Conservation (phyloP, 1,140 invertebrate species). For the Steinernema khuongi region DNA sequence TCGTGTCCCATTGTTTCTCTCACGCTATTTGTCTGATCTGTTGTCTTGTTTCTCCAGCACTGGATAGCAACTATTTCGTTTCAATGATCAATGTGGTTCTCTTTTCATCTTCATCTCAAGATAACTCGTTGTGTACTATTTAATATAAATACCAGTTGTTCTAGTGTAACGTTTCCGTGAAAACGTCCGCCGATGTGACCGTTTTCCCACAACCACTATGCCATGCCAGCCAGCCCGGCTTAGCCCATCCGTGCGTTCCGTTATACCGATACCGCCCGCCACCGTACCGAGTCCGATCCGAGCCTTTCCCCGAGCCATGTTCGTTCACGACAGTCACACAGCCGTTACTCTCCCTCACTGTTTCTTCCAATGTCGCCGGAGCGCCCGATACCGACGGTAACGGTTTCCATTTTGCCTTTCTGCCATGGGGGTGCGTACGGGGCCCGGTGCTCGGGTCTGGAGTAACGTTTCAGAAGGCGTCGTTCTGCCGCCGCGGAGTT, state of each 20-base stretch:
- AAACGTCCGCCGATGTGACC: neutral
- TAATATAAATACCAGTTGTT: neutral
- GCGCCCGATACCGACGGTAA: neutral
- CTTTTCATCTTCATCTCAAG: neutral
- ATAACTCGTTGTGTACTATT: neutral
- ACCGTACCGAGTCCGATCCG: neutral
- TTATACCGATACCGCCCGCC: neutral
- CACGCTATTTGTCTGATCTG: neutral
- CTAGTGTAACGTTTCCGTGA: neutral
- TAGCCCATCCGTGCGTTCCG: slow-evolving; percentile 5
- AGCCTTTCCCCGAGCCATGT: neutral
- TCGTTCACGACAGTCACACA: neutral
- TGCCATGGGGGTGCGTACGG: neutral
- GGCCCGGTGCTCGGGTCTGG: neutral
- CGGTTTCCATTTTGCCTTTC: neutral
- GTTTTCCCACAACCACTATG: neutral
- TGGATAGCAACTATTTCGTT: neutral
- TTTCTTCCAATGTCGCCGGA: neutral
- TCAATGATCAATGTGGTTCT: neutral
- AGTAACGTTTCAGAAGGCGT: neutral
- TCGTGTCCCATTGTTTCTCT: neutral
- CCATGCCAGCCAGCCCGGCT: neutral
- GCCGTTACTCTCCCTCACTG: neutral
- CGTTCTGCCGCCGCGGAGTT: too few relatives aligned
- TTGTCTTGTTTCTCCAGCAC: neutral